These are phyloP conservation scores for Acrobasis consociella DNA, from an alignment of 2,888 invertebrate genomes.

Conservation along the genomic window DNA sequence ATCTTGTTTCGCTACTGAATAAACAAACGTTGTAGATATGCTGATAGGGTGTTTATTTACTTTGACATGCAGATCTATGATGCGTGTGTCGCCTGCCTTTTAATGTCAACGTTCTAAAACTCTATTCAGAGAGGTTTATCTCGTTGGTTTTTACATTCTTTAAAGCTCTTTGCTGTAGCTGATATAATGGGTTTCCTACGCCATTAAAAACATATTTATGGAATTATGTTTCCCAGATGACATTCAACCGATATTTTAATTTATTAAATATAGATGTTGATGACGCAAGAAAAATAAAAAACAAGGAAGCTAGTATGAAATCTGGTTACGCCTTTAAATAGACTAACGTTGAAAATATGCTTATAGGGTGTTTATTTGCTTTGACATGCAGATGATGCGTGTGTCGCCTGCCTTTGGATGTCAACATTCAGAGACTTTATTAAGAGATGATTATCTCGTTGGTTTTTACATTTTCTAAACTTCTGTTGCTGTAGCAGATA, in stretches of 20 bases:
- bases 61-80: conserved; percentile 15
- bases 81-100: not conserved
- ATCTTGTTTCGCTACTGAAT: too few species aligned
- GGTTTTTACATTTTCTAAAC: not conserved
- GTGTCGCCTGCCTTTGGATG: not conserved
- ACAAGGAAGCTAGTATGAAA: not conserved
- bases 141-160: not conserved
- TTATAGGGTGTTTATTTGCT: conserved; percentile 10
- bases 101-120: too few species aligned
- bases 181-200: too few species aligned
- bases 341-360: conserved; percentile 3
- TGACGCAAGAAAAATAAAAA: not conserved
- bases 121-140: not conserved
- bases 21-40: too few species aligned
- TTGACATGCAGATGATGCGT: conserved; percentile 9
- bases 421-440: not conserved
- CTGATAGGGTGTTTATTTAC: conserved; percentile 5
- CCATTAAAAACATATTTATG: too few species aligned
- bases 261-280: too few species aligned
- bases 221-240: too few species aligned
- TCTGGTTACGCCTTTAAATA: not conserved
- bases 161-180: too few species aligned
- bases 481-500: too few species aligned
- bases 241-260: too few species aligned
- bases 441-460: not conserved